Evolutionary conservation across 2,888 invertebrate species (phyloP).

Genomic region (Doris montereyensis): DNA sequence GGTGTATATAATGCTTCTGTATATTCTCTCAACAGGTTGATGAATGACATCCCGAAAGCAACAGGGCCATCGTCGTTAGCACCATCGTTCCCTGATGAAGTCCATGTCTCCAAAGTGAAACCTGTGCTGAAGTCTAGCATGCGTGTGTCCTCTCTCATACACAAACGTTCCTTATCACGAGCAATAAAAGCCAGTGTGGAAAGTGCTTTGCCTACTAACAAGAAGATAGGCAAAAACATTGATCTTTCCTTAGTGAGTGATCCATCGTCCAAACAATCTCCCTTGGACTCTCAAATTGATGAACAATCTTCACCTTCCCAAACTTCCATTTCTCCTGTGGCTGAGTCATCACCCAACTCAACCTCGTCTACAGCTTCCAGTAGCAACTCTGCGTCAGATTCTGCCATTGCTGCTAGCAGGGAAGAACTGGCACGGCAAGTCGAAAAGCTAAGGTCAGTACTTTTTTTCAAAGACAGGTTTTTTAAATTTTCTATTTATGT

Average conservation of each 20-base stretch:
- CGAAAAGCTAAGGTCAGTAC: constrained; percentile 40
- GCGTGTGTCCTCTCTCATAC: constrained; percentile 65
- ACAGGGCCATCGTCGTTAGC: constrained; percentile 51
- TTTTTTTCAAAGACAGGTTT: no score
- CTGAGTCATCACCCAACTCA: constrained; percentile 39
- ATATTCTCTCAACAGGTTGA: constrained; percentile 47
- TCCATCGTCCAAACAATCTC: neutral
- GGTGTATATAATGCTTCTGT: no score
- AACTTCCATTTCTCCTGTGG: constrained; percentile 25
- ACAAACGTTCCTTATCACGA: constrained; percentile 59
- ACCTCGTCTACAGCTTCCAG: constrained; percentile 37
- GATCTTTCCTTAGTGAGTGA: no score
- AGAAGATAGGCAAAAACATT: constrained; percentile 7
- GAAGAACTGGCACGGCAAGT: constrained; percentile 39
- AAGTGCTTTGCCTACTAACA: constrained; percentile 6
- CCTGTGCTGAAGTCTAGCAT: constrained; percentile 43
- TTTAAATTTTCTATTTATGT: no score
- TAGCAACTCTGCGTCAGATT: constrained; percentile 31
- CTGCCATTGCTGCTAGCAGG: constrained; percentile 39
- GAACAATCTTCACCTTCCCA: neutral
- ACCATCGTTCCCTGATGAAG: neutral
- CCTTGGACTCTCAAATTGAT: neutral
- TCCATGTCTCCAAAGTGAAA: constrained; percentile 1
- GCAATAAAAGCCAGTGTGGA: constrained; percentile 42
- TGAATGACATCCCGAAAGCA: constrained; percentile 61